Base-by-base conservation (phyloP, 2,888 invertebrate species). In the Epinotia ramella region DNA sequence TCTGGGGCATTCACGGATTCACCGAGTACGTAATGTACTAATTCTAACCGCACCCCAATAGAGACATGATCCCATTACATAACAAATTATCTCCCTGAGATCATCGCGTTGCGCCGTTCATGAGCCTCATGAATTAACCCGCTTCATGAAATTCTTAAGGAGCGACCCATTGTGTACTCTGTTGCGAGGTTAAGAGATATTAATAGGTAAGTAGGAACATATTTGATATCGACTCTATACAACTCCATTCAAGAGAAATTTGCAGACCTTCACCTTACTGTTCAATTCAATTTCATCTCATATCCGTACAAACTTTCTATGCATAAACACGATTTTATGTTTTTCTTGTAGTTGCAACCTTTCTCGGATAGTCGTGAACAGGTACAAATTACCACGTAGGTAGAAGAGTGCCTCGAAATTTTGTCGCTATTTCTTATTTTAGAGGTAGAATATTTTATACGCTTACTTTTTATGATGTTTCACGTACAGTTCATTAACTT, bases 281-380 rank as follows among this genome's bases (percentile, higher is more conserved):
- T 40, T 40, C 40, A 40, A 40, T 53, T 24, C 57, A 66, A 76
- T 60, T 65, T 59, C 60, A 77, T 72, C 71, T 49, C 63, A 69
- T 77, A 64, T 67, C 72, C 33, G 75, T 76, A 71, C 74, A 74
- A 79, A 80, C 79, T 81, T 81, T 79, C 81, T 79, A 78, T 81
- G 80, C 86, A 86, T 88, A 88, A 87, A 88, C 82, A 85, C 82
- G 69, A 79, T 79, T 85, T 81, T 88, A 87, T 90, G 89, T 90
- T 92, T 89, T 91, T 89, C 90, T 92, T 94, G 93, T 94, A 94
- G 94, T 93, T 94, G 91, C 93, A 93, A 91, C 94, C 94, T 88
- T 94, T 91, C 88, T 94, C 94, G 94, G 94, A 94, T 92, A 94
- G 94, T 91, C 92, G 94, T 87, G 91, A 94, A 87, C 94, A 94